Evolutionary conservation across 2,888 invertebrate species (phyloP), one percentile per base, ranked within the genome.

Genomic region (Anarsia innoxiella): DNA sequence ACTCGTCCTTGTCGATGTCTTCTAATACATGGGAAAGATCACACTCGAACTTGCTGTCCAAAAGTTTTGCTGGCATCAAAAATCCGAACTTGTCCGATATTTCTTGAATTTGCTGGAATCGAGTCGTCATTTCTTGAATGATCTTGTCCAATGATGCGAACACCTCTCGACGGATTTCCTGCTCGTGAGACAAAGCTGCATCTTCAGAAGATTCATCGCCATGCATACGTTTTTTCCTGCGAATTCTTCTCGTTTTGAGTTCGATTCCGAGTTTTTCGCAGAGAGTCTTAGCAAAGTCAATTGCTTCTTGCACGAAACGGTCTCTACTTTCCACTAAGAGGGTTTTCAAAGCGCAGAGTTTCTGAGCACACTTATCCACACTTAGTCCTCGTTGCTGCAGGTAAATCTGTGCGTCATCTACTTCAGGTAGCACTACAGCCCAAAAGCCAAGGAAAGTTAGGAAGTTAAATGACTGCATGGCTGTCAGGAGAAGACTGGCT

Each of bases 121-220:
- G 23, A 14, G 34, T 34, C 34, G 14, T 39, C 12, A 39, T 34
- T 39, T 39, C 39, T 34, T 29, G 25, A 23, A 39, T 39, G 15
- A 39, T 39, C 23, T 12, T 27, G 12, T 27, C 33, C 9, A 40
- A 10, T 36, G 36, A 32, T 38, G 19, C 38, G 38, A 36, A 32
- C 32, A 40, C 27, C 25, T 40, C 36, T 40, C 23, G 40, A 16
- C 36, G 31, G 11, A 27, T 2, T 12, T 12, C 12, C 11, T 27
- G 2, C 23, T 37, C 37, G 31, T 37, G 32, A 32, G 37, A 27
- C 32, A 37, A 31, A 32, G 31, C 31, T 32, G 37, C 37, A 37
- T 37, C 37, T 32, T 25, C 31, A 37, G 32, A 31, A 37, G 16
- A 32, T 32, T 37, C 32, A 37, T 37, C 37, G 32, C 37, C 37